A percentile compares a stretch with the other conserved stretches of the same genome.
phyloP scores from a whole-genome alignment of 2,888 invertebrate genomes.

The Euphydryas editha region DNA sequence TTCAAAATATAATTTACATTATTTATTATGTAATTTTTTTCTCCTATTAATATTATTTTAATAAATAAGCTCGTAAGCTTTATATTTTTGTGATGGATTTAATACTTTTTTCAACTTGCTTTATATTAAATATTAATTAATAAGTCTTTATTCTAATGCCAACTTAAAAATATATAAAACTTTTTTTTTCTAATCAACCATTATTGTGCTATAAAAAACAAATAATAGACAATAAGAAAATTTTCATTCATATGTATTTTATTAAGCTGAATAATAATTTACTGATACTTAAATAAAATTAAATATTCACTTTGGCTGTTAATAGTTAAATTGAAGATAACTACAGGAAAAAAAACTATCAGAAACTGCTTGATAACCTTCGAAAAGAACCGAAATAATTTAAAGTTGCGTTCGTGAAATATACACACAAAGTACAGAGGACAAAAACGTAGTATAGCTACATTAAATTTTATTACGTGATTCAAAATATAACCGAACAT shows the following conservation, averaged over 20 bases:
- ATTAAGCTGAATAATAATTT: not conserved
- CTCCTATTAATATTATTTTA: not conserved
- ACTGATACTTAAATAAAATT: not conserved
- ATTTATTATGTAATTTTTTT: not conserved
- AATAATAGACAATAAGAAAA: not conserved
- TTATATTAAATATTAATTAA: not conserved
- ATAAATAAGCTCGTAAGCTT: not conserved
- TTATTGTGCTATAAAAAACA: not conserved
- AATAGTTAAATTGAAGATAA: not conserved
- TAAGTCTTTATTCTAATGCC: not conserved
- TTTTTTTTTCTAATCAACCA: not conserved
- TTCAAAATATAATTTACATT: not conserved
- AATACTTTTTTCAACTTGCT: not conserved
- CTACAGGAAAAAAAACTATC: not conserved
- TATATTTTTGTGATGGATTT: not conserved
- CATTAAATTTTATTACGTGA: no score
- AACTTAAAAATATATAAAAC: no score
- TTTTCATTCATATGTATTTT: conserved; percentile 1
- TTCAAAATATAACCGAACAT: no score
- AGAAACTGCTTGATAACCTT: not conserved
- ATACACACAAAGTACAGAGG: no score
- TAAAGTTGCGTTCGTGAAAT: not conserved
- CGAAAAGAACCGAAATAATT: not conserved
- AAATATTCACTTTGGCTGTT: not conserved
- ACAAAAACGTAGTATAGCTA: no score